Conservation (phyloP, 2,888 invertebrate genomes). For the Chrysolina haemoptera region DNA sequence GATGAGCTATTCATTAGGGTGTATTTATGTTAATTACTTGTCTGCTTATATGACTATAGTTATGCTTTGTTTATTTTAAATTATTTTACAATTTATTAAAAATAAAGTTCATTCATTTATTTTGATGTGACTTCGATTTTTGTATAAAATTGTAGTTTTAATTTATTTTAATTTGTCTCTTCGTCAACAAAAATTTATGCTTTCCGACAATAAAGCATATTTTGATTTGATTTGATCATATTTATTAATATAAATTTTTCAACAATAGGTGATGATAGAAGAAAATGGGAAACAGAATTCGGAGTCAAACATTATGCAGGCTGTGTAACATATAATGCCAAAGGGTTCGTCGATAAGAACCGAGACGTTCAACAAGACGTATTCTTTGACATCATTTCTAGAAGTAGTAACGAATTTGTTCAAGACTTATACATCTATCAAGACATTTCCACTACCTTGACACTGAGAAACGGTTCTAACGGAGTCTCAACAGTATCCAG, state of each 20-base stretch:
- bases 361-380: constrained; percentile 94
- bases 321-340: constrained; percentile 84
- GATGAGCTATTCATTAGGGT: no score
- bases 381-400: constrained; percentile 89
- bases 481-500: constrained; percentile 79
- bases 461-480: constrained; percentile 57
- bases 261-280: constrained; percentile 78
- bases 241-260: background rate
- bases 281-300: constrained; percentile 93
- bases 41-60: no score
- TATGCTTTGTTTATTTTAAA: no score
- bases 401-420: constrained; percentile 87
- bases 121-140: no score
- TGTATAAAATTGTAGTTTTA: no score
- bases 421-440: constrained; percentile 82
- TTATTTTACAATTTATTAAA: no score
- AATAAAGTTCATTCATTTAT: no score
- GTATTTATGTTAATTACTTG: no score
- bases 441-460: constrained; percentile 65
- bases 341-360: constrained; percentile 93
- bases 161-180: no score
- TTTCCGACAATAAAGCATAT: no score
- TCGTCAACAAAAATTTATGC: no score
- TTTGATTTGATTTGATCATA: no score
- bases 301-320: constrained; percentile 93